phyloP scores from a whole-genome alignment of 2,888 invertebrate species.

The Cantharis flavilabris region DNA sequence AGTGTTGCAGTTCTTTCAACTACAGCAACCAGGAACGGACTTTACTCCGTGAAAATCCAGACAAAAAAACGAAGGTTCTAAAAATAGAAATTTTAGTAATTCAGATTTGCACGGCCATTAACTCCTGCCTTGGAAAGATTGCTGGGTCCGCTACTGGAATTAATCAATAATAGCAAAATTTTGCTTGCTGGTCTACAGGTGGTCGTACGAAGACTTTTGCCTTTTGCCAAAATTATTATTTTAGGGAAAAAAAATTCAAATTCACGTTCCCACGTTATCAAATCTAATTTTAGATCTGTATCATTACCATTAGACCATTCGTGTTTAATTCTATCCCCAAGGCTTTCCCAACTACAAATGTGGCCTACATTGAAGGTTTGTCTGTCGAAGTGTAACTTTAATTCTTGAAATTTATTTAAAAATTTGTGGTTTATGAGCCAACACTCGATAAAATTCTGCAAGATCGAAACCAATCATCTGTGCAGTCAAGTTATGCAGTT shows the following conservation, averaged over 20 bases:
- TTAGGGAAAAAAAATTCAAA: background rate
- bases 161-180: background rate
- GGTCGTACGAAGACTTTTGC: background rate
- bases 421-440: background rate
- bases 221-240: background rate
- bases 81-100: no score
- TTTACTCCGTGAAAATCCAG: no score
- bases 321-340: background rate
- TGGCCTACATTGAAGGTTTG: background rate
- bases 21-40: no score
- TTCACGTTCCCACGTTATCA: background rate
- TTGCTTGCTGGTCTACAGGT: background rate
- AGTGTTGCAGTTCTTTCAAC: background rate
- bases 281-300: background rate
- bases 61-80: no score
- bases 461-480: background rate
- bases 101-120: no score
- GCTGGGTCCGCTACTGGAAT: no score
- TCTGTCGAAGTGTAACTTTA: background rate
- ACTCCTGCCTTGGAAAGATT: no score
- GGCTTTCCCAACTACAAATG: background rate
- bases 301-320: background rate
- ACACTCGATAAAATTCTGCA: background rate
- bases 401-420: background rate
- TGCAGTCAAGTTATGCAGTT: constrained; percentile 10